A percentile compares a stretch with the other conserved stretches of the same genome.
These are phyloP conservation scores for Eupithecia centaureata DNA, from an alignment of 2,888 invertebrate species.

Conservation along the genomic window DNA sequence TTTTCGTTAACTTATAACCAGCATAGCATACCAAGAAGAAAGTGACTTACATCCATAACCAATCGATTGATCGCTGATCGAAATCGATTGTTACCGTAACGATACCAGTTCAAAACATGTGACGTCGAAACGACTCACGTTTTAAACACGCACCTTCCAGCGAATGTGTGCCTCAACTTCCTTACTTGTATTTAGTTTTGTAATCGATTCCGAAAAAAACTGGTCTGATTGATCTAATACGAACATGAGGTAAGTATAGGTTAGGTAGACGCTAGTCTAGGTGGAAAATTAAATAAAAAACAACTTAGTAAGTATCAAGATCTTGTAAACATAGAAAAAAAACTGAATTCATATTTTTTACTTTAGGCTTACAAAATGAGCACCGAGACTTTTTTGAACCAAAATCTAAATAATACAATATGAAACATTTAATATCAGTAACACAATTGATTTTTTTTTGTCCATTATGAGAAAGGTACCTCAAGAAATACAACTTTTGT, in stretches of 20 bases:
- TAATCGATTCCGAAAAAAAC: not conserved
- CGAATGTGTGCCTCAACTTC: not conserved
- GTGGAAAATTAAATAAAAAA: not conserved
- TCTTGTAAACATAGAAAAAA: too few species aligned
- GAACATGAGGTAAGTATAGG: not conserved
- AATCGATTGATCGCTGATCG: slow-evolving; percentile 18
- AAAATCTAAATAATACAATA: too few species aligned
- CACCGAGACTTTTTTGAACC: too few species aligned
- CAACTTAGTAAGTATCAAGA: too few species aligned
- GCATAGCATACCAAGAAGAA: not conserved
- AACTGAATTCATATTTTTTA: too few species aligned
- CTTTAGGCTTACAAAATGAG: too few species aligned
- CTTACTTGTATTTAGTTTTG: slow-evolving; percentile 1
- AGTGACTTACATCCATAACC: slow-evolving; percentile 19
- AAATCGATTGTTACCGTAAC: slow-evolving; percentile 1
- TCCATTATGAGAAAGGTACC: too few species aligned
- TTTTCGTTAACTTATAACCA: not conserved
- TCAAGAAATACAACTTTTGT: too few species aligned
- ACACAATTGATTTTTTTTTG: too few species aligned
- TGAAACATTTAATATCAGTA: too few species aligned
- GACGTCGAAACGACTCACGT: slow-evolving; percentile 11
- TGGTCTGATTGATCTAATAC: not conserved
- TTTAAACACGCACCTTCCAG: not conserved
- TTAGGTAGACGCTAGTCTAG: not conserved
- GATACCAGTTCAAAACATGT: slow-evolving; percentile 5